Base-by-base conservation (phyloP, 2,888 invertebrate species). In the Apamea sordens region DNA sequence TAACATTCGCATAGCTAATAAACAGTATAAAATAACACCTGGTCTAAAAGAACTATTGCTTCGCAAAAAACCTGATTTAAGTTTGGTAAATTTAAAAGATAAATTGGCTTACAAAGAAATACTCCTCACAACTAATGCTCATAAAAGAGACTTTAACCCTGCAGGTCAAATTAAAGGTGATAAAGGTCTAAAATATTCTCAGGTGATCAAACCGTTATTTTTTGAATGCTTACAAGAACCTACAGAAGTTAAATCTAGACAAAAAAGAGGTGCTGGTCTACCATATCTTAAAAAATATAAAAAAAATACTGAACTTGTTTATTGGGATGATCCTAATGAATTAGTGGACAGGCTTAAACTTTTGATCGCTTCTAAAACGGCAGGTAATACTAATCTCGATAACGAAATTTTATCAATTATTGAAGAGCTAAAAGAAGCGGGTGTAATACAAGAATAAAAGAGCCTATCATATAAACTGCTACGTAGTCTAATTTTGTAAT, bases 281-380 rank as follows among this genome's bases (percentile, higher is more conserved):
- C 36, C 24, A 13, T 28, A 63, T 28, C 28, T 63, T 28, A 63
- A 63, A 63, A 63, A 63, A 24, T 64, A 36, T 13, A 64, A 10
- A 64, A 36, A 64, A 36, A 36, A 64, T 24, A 64, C 64, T 24
- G 64, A 64, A 10, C 21, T 36, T 36, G 64, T 64, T 24, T 64
- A 64, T 28, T 68, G 47, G 47, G 47, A 69, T 69, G 68, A 69
- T 28, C 68, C 68, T 28, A 50, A 69, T 69, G 47, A 69, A 50
- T 50, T 50, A 28, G 47, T 69, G 10, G 47, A 50, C 4, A 28
- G 50, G 11, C 28, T 69, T 28, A 69, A 69, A 50, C 47, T 69
- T 32, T 28, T 69, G 21, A 50, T 69, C 21, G 68, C 68, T 18
- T 68, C 68, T 28, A 68, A 47, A 68, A 47, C n/a, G 47, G 68